Evolutionary conservation across 2,888 invertebrate genomes (phyloP).

Genomic region (Incurvaria masculella): DNA sequence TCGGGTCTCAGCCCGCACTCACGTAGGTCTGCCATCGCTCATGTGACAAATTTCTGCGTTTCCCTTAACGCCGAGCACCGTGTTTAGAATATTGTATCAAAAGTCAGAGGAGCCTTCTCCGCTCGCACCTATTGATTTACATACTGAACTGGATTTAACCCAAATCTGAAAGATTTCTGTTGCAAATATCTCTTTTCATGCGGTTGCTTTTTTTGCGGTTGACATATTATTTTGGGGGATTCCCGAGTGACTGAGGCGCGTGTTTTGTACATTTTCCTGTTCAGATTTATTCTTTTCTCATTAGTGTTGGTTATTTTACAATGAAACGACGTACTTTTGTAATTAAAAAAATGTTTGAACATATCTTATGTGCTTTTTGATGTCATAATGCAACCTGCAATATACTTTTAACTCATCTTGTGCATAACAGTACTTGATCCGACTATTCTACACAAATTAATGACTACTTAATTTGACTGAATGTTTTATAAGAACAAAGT

Average conservation of each 20-base stretch:
- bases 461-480: no score
- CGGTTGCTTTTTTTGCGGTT: background rate
- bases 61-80: constrained; percentile 51
- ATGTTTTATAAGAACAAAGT: no score
- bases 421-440: no score
- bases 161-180: background rate
- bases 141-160: constrained; percentile 21
- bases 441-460: no score
- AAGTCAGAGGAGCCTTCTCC: constrained; percentile 29
- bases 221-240: background rate
- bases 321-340: no score
- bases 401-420: no score
- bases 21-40: constrained; percentile 57
- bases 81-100: constrained; percentile 53
- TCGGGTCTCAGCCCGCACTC: constrained; percentile 22
- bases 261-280: background rate
- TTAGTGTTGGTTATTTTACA: no score
- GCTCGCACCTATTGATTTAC: constrained; percentile 37
- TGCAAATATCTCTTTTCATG: background rate
- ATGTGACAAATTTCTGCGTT: constrained; percentile 58
- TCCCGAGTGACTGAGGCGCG: background rate
- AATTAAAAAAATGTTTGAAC: no score
- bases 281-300: no score
- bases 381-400: no score
- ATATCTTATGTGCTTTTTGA: no score